Evolutionary conservation across 2,797 vertebrate genomes (phyloP), one percentile per base, ranked within the genome.

Genomic region (Pyrocephalus nanus): DNA sequence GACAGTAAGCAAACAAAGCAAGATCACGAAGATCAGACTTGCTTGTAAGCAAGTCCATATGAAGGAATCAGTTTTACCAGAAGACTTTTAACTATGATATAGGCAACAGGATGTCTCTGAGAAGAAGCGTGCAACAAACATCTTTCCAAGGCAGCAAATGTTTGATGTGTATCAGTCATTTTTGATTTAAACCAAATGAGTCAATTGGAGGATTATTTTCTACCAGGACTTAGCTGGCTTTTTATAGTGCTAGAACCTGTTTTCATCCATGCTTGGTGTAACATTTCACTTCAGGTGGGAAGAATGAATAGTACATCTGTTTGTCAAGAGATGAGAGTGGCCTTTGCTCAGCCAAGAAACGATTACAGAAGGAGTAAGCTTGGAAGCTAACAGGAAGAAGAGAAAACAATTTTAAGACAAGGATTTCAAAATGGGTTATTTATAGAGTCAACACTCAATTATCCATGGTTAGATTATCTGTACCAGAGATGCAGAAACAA

Each of bases 391-490:
- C 57, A 87, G 75, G 81, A 92, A 89, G 80, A 93, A 64, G 45
- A 82, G 54, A 93, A 92, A 94, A 91, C 53, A 91, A 73, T 79
- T 94, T 93, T 79, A 93, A 92, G 75, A 89, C 81, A 87, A 88
- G 74, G 74, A 95, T 80, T 96, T 92, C 54, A 66, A 84, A 88
- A 79, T 53, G 30, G 9, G 69, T 90, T 96, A 96, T 95, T 96
- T 96, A 95, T 94, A 94, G 91, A 93, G 83, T 90, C 94, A 93
- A 92, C 88, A 81, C 86, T 86, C 76, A 93, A 74, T 92, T 95
- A 95, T 58, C 86, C 77, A 88, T 17, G 79, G 93, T 79, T 83
- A 95, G 94, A 95, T 96, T 96, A 94, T 92, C 88, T 94, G 92
- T 94, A 81, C 86, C 88, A 96, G 80, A 94, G 92, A 94, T 91